Percentiles rank a stretch among this genome's conserved stretches.
phyloP scores from a whole-genome alignment of 2,888 invertebrate species.

The Drosophila greeni region DNA sequence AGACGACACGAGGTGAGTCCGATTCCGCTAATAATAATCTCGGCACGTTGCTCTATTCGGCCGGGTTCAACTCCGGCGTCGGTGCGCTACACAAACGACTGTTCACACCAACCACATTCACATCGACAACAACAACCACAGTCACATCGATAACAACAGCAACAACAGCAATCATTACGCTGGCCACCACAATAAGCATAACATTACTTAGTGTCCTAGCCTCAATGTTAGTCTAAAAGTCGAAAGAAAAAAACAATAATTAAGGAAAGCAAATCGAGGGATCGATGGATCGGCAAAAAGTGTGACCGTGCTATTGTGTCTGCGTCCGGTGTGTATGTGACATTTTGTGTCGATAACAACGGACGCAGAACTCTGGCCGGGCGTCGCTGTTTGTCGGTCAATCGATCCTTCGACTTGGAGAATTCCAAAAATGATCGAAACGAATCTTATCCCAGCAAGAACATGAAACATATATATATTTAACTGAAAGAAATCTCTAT shows the following conservation, averaged over 20 bases:
- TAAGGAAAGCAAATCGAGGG: slow-evolving; percentile 20
- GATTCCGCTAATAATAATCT: slow-evolving; percentile 79
- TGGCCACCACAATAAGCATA: slow-evolving; percentile 77
- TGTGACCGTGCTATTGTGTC: not conserved
- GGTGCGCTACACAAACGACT: slow-evolving; percentile 76
- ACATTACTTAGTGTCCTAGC: slow-evolving; percentile 76
- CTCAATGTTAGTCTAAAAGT: slow-evolving; percentile 75
- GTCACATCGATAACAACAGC: slow-evolving; percentile 68
- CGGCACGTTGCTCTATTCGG: slow-evolving; percentile 79
- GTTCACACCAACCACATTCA: slow-evolving; percentile 60
- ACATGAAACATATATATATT: slow-evolving; percentile 22
- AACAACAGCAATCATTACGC: slow-evolving; percentile 71
- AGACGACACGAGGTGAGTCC: slow-evolving; percentile 93
- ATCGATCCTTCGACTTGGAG: slow-evolving; percentile 4
- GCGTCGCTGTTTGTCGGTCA: not conserved
- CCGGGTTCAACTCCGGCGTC: slow-evolving; percentile 78
- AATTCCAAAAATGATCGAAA: slow-evolving; percentile 8
- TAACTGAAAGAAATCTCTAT: slow-evolving; percentile 21
- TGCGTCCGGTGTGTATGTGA: not conserved
- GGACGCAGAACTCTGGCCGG: not conserved
- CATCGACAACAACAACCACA: slow-evolving; percentile 66
- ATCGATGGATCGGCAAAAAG: slow-evolving; percentile 4
- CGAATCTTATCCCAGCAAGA: slow-evolving; percentile 34
- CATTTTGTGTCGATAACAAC: not conserved
- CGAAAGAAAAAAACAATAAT: slow-evolving; percentile 19